Conservation (phyloP, 2,797 vertebrate species). For the Pelodytes ibericus region DNA sequence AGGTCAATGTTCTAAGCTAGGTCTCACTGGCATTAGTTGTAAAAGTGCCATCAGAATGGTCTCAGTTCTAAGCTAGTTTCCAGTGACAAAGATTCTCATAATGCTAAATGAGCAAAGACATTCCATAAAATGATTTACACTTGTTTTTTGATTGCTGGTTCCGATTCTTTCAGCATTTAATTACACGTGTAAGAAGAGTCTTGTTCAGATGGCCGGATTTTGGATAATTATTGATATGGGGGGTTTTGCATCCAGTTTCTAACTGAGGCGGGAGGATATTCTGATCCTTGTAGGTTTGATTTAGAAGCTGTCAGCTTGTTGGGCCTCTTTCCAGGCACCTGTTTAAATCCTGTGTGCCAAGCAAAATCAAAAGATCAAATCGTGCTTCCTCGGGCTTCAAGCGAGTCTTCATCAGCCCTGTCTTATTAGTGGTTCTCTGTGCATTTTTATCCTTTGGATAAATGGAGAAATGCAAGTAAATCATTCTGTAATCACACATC, state of each 20-base stretch:
- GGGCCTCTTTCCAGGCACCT: slow-evolving; percentile 53
- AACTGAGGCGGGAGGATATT: slow-evolving; percentile 57
- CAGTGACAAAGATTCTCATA: no score
- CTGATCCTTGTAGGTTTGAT: slow-evolving; percentile 52
- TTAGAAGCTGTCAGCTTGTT: slow-evolving; percentile 57
- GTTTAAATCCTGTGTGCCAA: slow-evolving; percentile 36
- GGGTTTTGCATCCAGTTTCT: not conserved
- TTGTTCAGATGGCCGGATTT: no score
- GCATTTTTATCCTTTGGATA: slow-evolving; percentile 14
- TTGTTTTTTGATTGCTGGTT: no score
- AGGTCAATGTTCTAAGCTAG: no score
- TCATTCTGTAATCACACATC: slow-evolving; percentile 8
- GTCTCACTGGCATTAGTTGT: no score
- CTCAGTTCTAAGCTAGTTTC: no score
- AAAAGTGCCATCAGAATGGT: no score
- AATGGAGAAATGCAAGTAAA: slow-evolving; percentile 11
- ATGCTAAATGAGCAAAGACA: no score
- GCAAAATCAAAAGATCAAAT: slow-evolving; percentile 47
- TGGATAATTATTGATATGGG: not conserved
- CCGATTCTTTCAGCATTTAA: no score
- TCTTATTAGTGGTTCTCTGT: slow-evolving; percentile 40
- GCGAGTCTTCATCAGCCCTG: slow-evolving; percentile 11
- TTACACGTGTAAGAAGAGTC: no score
- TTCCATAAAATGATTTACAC: no score
- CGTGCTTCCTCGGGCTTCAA: slow-evolving; percentile 20